These are phyloP conservation scores for Cheilosia variabilis DNA, from an alignment of 2,888 invertebrate genomes.

Conservation along the genomic window DNA sequence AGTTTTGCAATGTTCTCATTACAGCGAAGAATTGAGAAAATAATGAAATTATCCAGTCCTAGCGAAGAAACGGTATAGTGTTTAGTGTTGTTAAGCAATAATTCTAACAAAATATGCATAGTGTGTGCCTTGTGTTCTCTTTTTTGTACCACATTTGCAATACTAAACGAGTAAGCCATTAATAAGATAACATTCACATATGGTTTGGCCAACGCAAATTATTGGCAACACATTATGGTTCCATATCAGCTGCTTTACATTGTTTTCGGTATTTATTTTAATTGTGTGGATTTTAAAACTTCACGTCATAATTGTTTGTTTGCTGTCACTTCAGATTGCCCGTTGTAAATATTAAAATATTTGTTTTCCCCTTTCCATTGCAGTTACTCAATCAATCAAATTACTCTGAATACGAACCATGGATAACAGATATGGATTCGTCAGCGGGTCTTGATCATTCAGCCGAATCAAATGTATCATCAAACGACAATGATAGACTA, in stretches of 20 bases:
- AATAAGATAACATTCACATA: neutral
- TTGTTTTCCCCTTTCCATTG: conserved; percentile 20
- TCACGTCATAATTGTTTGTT: conserved; percentile 53
- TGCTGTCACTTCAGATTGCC: conserved; percentile 56
- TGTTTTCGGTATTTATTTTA: conserved; percentile 23
- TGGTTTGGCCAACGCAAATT: neutral
- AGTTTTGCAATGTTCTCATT: conserved; percentile 71
- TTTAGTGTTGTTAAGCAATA: conserved; percentile 51
- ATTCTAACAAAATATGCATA: conserved; percentile 75
- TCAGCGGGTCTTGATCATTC: conserved; percentile 82
- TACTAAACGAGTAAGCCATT: conserved; percentile 54
- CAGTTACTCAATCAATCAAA: conserved; percentile 83
- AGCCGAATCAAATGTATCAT: conserved; percentile 82
- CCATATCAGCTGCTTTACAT: conserved; percentile 50
- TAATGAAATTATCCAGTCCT: conserved; percentile 81
- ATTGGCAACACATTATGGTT: neutral
- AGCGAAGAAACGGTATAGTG: conserved; percentile 82
- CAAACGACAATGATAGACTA: conserved; percentile 81
- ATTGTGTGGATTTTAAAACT: conserved; percentile 44
- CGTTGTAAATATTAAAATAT: neutral
- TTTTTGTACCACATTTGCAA: conserved; percentile 46
- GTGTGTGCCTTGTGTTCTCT: conserved; percentile 40
- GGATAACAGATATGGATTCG: conserved; percentile 82
- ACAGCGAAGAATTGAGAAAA: conserved; percentile 81
- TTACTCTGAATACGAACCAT: conserved; percentile 82